These are phyloP conservation scores for Apodemus agrarius DNA, from an alignment of 2,797 vertebrate species.

Conservation along the genomic window DNA sequence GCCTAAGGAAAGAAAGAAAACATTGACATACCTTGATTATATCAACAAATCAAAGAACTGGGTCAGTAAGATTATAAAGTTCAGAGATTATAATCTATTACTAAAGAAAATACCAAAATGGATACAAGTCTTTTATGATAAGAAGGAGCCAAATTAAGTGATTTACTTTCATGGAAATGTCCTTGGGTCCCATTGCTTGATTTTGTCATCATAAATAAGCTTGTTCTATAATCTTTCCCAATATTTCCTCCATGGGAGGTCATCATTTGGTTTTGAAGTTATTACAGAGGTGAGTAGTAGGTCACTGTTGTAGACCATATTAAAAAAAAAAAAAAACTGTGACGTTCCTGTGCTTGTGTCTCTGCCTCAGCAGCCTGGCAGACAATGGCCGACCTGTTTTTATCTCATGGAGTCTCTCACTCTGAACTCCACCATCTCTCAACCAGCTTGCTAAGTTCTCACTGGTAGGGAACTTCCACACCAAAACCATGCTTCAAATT, in stretches of 20 bases:
- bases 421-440: too few relatives aligned
- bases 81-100: not conserved
- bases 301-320: not conserved
- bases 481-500: too few relatives aligned
- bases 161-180: not conserved
- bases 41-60: not conserved
- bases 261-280: not conserved
- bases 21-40: not conserved
- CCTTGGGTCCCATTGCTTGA: not conserved
- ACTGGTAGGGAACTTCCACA: too few relatives aligned
- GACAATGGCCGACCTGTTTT: too few relatives aligned
- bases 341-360: too few relatives aligned
- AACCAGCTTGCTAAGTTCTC: too few relatives aligned
- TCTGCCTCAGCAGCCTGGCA: too few relatives aligned
- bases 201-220: not conserved
- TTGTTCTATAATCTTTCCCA: not conserved
- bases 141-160: not conserved
- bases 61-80: not conserved
- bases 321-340: too few relatives aligned
- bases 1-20: not conserved
- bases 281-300: not conserved
- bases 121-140: not conserved
- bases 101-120: not conserved
- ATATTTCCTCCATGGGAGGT: not conserved
- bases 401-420: too few relatives aligned